phyloP scores from a whole-genome alignment of 2,113 vertebrate genomes.

The Platichthys stellatus region DNA sequence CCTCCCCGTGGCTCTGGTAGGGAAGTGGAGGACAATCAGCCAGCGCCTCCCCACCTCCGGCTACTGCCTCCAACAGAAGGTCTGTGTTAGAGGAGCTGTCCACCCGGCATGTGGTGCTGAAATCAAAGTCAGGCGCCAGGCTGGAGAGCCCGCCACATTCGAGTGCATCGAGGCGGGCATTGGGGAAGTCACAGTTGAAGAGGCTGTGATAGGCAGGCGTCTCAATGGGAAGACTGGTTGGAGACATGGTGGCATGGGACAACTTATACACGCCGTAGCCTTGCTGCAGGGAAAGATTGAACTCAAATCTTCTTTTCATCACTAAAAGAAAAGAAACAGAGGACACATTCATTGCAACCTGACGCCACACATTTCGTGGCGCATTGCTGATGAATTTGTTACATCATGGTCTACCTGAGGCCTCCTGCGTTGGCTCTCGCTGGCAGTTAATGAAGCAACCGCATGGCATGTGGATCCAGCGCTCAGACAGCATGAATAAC shows the following conservation, averaged over 20 bases:
- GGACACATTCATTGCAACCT: background rate
- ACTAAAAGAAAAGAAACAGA: constrained; percentile 73
- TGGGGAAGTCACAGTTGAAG: constrained; percentile 76
- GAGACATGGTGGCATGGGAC: constrained; percentile 79
- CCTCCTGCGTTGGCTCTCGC: constrained; percentile 72
- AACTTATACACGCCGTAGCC: constrained; percentile 91
- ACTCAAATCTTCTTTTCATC: constrained; percentile 89
- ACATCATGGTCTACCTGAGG: constrained; percentile 62
- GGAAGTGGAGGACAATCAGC: constrained; percentile 56
- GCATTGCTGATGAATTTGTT: background rate
- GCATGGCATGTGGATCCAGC: constrained; percentile 94
- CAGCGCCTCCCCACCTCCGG: constrained; percentile 42
- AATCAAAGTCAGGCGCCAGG: constrained; percentile 71
- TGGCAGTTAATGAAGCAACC: constrained; percentile 96
- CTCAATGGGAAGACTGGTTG: constrained; percentile 67
- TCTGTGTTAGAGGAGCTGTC: constrained; percentile 81
- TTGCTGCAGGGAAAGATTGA: constrained; percentile 93
- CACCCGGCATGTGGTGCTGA: constrained; percentile 81
- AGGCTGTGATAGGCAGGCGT: constrained; percentile 81
- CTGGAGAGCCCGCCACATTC: constrained; percentile 64
- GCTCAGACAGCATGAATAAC: constrained; percentile 91
- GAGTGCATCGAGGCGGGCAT: constrained; percentile 55
- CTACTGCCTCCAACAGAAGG: constrained; percentile 65
- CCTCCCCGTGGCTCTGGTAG: constrained; percentile 38
- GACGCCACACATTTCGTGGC: background rate